Base-by-base conservation (phyloP, 2,888 invertebrate species). In the Augiades crinisus region DNA sequence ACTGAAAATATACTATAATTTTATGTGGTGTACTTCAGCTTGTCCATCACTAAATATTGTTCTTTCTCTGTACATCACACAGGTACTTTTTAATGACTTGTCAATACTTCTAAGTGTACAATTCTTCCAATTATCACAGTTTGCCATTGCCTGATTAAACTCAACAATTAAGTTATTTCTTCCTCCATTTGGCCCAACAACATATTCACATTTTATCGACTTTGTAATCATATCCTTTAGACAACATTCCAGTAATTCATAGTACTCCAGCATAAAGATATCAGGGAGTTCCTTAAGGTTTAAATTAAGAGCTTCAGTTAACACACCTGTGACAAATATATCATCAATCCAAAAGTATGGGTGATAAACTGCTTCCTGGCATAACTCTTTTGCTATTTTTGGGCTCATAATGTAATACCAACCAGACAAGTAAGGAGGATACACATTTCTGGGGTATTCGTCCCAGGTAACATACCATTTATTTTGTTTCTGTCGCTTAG, bases 271-370 rank as follows among this genome's bases (percentile, higher is more conserved):
- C 82, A 93, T 96, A 70, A 91, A 91, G 10, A 90, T 67, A 38
- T 91, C 88, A 17, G 83, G 81, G 8, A 95, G 75, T 45, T 93
- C 91, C 50, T 78, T 81, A 33, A 93, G 76, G 30, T 89, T 78
- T n/a, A 94, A 87, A 30, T 85, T 82, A 16, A 92, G 73, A 19
- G 90, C 81, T 46, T 92, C 81, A 5, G 94, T 90, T 21, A 97
- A 78, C 41, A 96, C 87, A 1, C 98, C 98, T 0, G 97, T 98
- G 0, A 98, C 81, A 72, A 94, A 95, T 36, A 95, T 94, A 72
- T 98, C 98, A 70, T 98, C 98, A 54, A 98, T 96, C 97, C 98
- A 98, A 81, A 98, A 97, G 64, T 94, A 95, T 12, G 91, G 84
- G n/a, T 92, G 82, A 24, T 79, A 71, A 21, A 81, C 70, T 0